These are phyloP conservation scores for Oscarella lobularis DNA, from an alignment of 37 sponge, comb jelly and placozoan genomes.

Conservation along the genomic window DNA sequence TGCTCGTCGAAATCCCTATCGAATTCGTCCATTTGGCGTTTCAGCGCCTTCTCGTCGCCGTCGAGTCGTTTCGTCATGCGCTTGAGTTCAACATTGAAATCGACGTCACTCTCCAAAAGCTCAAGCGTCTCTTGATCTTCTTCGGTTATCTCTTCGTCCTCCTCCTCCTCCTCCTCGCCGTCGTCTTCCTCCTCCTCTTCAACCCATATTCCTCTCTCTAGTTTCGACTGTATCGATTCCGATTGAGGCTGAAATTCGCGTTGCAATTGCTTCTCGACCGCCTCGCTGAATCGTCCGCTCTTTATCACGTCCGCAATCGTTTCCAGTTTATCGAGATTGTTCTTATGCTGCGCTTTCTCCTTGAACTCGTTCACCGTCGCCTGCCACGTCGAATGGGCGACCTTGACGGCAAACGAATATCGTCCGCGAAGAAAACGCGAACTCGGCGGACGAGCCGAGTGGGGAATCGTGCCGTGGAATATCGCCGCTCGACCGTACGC, in stretches of 20 bases:
- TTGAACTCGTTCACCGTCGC: not conserved
- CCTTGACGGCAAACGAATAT: constrained; percentile 26
- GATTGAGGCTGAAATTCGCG: not conserved
- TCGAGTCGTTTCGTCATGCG: not conserved
- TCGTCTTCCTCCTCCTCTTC: not conserved
- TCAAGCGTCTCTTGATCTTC: not conserved
- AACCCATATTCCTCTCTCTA: not conserved
- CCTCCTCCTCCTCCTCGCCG: not conserved
- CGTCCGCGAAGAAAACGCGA: constrained; percentile 5
- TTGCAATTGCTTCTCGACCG: not conserved
- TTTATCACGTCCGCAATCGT: not conserved
- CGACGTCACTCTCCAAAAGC: not conserved
- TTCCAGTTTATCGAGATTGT: not conserved
- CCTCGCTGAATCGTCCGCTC: not conserved
- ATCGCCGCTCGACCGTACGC: constrained; percentile 21
- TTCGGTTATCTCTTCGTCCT: not conserved
- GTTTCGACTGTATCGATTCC: not conserved
- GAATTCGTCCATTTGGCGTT: not conserved
- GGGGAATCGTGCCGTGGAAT: constrained; percentile 24
- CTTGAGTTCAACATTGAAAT: not conserved
- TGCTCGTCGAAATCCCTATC: too few relatives aligned
- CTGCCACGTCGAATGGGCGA: constrained; percentile 8
- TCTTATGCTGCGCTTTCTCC: not conserved
- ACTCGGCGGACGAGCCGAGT: constrained; percentile 22
- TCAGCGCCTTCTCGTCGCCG: not conserved